Conservation (phyloP, 2,888 invertebrate genomes). For the Phymatocera aterrima region DNA sequence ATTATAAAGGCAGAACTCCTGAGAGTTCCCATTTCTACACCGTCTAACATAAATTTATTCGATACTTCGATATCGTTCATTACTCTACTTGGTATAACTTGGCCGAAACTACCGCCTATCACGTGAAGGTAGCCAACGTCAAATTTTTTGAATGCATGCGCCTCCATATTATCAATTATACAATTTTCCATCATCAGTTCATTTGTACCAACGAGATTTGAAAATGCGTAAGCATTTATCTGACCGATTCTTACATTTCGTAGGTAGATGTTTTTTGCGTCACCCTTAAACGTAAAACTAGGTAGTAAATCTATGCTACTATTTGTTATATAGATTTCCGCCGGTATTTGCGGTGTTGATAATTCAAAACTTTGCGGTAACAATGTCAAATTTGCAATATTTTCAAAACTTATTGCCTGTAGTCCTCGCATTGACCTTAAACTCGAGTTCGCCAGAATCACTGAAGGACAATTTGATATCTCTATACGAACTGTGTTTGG, state of each 20-base stretch:
- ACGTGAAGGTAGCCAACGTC: slow-evolving; percentile 81
- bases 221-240: slow-evolving; percentile 85
- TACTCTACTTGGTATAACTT: slow-evolving; percentile 81
- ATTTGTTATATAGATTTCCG: slow-evolving; percentile 73
- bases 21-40: slow-evolving; percentile 80
- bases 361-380: slow-evolving; percentile 72
- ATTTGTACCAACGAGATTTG: slow-evolving; percentile 82
- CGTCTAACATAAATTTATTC: slow-evolving; percentile 81
- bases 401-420: slow-evolving; percentile 79
- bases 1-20: slow-evolving; percentile 84
- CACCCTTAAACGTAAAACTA: slow-evolving; percentile 82
- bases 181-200: slow-evolving; percentile 81
- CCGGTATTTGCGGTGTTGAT: slow-evolving; percentile 58
- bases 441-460: slow-evolving; percentile 70
- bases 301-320: slow-evolving; percentile 74
- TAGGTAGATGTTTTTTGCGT: slow-evolving; percentile 82
- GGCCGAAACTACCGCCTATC: slow-evolving; percentile 78
- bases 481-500: slow-evolving; percentile 78
- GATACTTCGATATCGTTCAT: slow-evolving; percentile 85
- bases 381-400: slow-evolving; percentile 80
- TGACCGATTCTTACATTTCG: slow-evolving; percentile 79
- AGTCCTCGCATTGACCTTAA: slow-evolving; percentile 80
- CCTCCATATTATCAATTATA: slow-evolving; percentile 79
- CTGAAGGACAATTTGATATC: slow-evolving; percentile 80
- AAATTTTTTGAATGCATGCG: slow-evolving; percentile 88